Conservation (phyloP, 2,113 vertebrate genomes). For the Cheilinus undulatus region DNA sequence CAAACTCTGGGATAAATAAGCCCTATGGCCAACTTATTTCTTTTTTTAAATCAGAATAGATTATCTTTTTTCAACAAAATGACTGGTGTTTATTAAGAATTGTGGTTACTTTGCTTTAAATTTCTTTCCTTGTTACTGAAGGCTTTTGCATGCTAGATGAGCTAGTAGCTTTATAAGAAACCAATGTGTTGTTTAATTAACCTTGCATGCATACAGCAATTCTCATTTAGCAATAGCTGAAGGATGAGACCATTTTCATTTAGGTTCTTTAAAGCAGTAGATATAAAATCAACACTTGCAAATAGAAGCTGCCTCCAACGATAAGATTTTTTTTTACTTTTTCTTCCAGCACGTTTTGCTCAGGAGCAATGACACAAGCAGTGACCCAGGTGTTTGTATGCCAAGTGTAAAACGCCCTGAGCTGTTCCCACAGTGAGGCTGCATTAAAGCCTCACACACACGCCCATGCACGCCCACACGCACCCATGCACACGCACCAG, state of each 20-base stretch:
- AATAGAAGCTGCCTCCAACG: neutral
- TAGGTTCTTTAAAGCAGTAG: neutral
- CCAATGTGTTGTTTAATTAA: neutral
- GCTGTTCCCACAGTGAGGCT: conserved; percentile 59
- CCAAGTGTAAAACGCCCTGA: conserved; percentile 54
- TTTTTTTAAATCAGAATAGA: neutral
- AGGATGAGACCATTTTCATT: conserved; percentile 5
- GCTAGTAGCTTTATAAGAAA: neutral
- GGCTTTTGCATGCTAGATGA: neutral
- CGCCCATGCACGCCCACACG: conserved; percentile 22
- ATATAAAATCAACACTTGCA: conserved; percentile 3
- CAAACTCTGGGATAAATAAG: neutral
- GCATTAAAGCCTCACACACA: conserved; percentile 49
- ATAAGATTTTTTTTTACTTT: neutral
- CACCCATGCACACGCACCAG: conserved; percentile 39
- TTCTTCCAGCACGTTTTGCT: conserved; percentile 13
- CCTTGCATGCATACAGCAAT: neutral
- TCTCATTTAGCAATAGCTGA: neutral
- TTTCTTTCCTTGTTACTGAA: neutral
- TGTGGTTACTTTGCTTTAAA: conserved; percentile 8
- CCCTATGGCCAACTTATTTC: neutral
- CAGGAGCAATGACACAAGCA: conserved; percentile 24
- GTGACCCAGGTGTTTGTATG: conserved; percentile 54
- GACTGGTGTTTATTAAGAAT: neutral
- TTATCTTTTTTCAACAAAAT: neutral